phyloP scores from a whole-genome alignment of 2,888 invertebrate species.

The Rhagium mordax region DNA sequence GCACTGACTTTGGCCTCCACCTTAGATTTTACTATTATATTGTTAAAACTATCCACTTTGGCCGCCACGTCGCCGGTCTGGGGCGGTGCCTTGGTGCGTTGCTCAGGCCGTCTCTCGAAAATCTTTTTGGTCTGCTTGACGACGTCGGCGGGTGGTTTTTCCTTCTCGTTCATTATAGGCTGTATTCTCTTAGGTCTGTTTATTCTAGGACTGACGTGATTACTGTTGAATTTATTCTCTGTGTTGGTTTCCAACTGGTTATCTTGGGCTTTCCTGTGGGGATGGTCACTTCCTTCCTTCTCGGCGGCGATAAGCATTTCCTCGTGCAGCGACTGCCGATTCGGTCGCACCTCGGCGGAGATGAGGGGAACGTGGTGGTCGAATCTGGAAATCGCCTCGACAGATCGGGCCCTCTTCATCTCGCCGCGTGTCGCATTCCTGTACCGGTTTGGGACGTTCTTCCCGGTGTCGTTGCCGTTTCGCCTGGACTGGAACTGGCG shows the following conservation, averaged over 20 bases:
- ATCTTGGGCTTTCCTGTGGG: conserved; percentile 51
- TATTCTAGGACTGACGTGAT: conserved; percentile 58
- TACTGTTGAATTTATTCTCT: conserved; percentile 52
- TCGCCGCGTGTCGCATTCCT: conserved; percentile 70
- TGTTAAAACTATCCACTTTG: conserved; percentile 77
- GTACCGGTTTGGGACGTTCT: conserved; percentile 68
- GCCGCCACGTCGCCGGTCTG: conserved; percentile 77
- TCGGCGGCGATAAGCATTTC: conserved; percentile 69
- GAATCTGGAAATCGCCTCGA: conserved; percentile 85
- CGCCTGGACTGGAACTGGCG: conserved; percentile 54
- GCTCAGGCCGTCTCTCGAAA: conserved; percentile 82
- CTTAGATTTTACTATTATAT: conserved; percentile 75
- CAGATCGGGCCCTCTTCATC: conserved; percentile 89
- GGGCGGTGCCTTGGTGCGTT: conserved; percentile 71
- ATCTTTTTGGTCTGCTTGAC: conserved; percentile 89
- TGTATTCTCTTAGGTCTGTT: conserved; percentile 76
- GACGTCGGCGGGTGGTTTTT: conserved; percentile 90
- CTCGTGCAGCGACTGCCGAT: conserved; percentile 70
- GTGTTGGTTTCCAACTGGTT: conserved; percentile 39
- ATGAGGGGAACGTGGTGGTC: conserved; percentile 64
- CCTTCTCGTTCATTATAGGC: conserved; percentile 80
- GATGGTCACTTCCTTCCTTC: conserved; percentile 62
- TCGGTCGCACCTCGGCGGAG: conserved; percentile 49
- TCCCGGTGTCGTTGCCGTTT: conserved; percentile 59
- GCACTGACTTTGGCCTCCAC: conserved; percentile 54